Evolutionary conservation across 2,113 vertebrate genomes (phyloP), one percentile per base, ranked within the genome.

Genomic region (Arothron firmamentum): DNA sequence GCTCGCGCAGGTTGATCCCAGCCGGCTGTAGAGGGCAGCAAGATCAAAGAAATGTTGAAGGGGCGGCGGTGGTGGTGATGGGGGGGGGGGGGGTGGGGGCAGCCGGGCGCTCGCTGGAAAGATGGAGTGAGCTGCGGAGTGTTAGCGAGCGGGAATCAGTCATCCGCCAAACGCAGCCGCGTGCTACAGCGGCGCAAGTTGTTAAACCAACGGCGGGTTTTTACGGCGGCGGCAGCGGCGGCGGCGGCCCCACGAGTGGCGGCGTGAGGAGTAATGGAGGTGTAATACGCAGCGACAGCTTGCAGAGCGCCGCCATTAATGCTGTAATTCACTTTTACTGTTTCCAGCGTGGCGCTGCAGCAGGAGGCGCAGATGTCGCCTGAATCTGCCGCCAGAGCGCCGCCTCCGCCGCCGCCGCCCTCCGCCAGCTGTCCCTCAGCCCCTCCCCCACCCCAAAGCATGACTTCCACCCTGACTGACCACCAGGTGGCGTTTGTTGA

Each of bases 271-370:
- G 68, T 87, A 86, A 87, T 83, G 82, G 87, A 79, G 71, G 75
- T 38, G 72, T 87, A 87, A 88, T 84, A 72, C 58, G 77, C 75
- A 72, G 52, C 79, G 87, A 87, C 87, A 88, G 85, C 87, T 88
- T 87, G 87, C 87, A 84, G 85, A 86, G 85, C 74, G 52, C 84
- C 70, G 75, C 81, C 87, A 84, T 88, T 87, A 87, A 86, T 85
- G 87, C 79, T 81, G 80, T 86, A 87, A 88, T 86, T 86, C 87
- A 86, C 84, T 86, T 84, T 87, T 88, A 87, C 75, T 80, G 87
- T 84, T 84, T 85, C 83, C 77, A 69, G 72, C 74, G 81, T 79
- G 80, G 81, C 79, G 52, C 82, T 75, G 84, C 79, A 84, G 83
- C 87, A 85, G 87, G 85, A 85, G 78, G 83, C 82, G 56, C 87